A percentile compares a stretch with the other conserved stretches of the same genome.
Conservation (phyloP, 2,113 vertebrate genomes). For the Mobula birostris region DNA sequence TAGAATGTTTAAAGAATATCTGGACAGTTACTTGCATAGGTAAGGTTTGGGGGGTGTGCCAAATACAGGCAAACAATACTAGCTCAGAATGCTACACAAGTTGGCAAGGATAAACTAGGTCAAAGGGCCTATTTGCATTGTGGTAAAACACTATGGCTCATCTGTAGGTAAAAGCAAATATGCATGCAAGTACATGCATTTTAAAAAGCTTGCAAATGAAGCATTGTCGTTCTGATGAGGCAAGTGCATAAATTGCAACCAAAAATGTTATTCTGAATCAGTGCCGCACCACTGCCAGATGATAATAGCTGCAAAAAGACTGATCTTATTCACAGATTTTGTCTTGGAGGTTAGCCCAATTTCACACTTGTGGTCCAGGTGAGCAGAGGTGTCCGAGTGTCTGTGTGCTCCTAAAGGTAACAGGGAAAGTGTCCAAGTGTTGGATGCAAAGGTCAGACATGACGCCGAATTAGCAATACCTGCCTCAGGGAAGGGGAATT, state of each 20-base stretch:
- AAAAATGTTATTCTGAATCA: neutral
- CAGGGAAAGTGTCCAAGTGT: neutral
- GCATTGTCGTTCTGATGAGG: neutral
- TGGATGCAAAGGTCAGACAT: neutral
- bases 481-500: neutral
- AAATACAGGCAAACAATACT: too few relatives aligned
- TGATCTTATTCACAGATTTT: neutral
- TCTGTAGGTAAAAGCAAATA: neutral
- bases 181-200: neutral
- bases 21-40: too few relatives aligned
- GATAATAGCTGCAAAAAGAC: neutral
- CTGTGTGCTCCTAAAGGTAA: neutral
- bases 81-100: too few relatives aligned
- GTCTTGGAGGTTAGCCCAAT: neutral
- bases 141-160: too few relatives aligned
- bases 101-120: too few relatives aligned
- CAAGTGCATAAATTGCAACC: neutral
- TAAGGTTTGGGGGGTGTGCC: too few relatives aligned
- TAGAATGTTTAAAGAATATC: too few relatives aligned
- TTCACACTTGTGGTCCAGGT: constrained; percentile 20
- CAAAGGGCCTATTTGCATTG: too few relatives aligned
- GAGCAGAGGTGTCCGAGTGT: neutral
- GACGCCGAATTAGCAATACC: neutral
- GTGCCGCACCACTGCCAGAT: neutral
- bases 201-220: neutral